Evolutionary conservation across 2,797 vertebrate species (phyloP).

Genomic region (Botia kubotai): DNA sequence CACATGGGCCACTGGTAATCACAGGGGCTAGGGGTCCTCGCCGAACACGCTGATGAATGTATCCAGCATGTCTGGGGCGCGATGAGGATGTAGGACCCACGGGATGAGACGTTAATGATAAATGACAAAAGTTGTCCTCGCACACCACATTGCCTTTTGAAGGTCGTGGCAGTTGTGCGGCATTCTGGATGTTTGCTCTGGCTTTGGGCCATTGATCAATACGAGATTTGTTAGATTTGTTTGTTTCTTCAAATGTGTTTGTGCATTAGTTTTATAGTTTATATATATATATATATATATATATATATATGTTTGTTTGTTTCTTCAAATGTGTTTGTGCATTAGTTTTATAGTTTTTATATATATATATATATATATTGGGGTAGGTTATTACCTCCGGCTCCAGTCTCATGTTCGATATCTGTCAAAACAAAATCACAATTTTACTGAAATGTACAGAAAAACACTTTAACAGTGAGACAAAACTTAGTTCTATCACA

Average conservation of each 20-base stretch:
- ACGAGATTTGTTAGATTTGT: background rate
- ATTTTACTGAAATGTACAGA: background rate
- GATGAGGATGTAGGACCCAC: constrained; percentile 49
- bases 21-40: constrained; percentile 39
- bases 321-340: constrained; percentile 23
- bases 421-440: background rate
- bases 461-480: background rate
- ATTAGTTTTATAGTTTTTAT: background rate
- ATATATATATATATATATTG: background rate
- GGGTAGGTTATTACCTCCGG: background rate
- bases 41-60: constrained; percentile 45
- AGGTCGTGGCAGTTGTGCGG: constrained; percentile 58
- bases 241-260: constrained; percentile 26
- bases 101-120: constrained; percentile 60
- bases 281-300: background rate
- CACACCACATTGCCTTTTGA: constrained; percentile 38
- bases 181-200: constrained; percentile 33
- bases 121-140: constrained; percentile 53
- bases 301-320: background rate
- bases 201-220: constrained; percentile 14
- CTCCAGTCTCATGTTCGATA: background rate
- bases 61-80: constrained; percentile 50
- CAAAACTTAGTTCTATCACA: background rate
- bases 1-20: constrained; percentile 47
- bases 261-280: background rate